These are phyloP conservation scores for Zootoca vivipara DNA, from an alignment of 2,113 vertebrate genomes.

Conservation along the genomic window DNA sequence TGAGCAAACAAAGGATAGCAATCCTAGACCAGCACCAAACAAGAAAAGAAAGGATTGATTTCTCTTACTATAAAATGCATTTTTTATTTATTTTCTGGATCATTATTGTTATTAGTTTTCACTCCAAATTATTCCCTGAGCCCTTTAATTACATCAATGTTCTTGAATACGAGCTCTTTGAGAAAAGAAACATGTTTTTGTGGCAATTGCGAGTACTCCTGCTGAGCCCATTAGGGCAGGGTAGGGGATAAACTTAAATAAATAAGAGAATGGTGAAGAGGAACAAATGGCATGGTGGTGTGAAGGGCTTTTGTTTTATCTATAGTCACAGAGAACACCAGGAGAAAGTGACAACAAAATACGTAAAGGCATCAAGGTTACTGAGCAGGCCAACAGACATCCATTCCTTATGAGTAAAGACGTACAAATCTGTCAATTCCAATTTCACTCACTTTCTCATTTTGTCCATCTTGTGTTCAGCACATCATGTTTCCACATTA, in stretches of 20 bases:
- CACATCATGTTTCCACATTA: too few species aligned
- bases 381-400: conserved; percentile 4
- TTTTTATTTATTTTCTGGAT: not conserved
- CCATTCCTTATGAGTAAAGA: conserved; percentile 11
- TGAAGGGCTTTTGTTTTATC: not conserved
- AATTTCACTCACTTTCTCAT: too few species aligned
- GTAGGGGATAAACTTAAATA: not conserved
- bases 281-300: not conserved
- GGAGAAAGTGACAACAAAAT: not conserved
- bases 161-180: not conserved
- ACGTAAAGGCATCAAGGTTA: not conserved
- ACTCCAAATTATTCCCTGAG: not conserved
- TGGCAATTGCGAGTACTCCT: not conserved
- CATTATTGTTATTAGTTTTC: conserved; percentile 10
- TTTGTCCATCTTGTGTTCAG: too few species aligned
- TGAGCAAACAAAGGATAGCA: not conserved
- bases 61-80: not conserved
- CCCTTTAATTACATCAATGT: not conserved
- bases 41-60: not conserved
- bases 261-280: conserved; percentile 13
- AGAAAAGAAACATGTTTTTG: not conserved
- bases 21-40: not conserved
- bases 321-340: conserved; percentile 1
- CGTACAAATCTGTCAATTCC: too few species aligned
- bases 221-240: conserved; percentile 24